Percentiles rank a stretch among this genome's conserved stretches.
Evolutionary conservation across 64 coral and sea anemone species (phyloP).

Genomic region (Platygyra sinensis): DNA sequence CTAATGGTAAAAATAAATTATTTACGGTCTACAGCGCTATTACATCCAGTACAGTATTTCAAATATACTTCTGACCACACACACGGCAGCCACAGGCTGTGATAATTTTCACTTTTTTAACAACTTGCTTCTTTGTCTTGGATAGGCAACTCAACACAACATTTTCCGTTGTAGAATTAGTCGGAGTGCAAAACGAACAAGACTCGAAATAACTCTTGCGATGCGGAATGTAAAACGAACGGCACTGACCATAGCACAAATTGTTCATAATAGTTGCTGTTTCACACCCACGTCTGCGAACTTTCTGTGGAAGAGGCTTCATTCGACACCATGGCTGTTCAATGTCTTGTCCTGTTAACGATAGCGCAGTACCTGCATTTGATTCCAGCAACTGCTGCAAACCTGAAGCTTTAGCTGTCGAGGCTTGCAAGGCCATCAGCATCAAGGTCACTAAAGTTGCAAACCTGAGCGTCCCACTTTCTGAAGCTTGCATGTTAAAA

Average conservation of each 20-base stretch:
- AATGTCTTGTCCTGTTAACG: background rate
- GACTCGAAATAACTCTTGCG: slow-evolving; percentile 27
- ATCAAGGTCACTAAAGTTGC: background rate
- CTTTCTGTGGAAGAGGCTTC: slow-evolving; percentile 20
- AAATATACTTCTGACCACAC: slow-evolving; percentile 35
- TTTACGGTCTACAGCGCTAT: no score
- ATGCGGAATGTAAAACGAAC: slow-evolving; percentile 58
- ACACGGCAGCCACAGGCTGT: slow-evolving; percentile 40
- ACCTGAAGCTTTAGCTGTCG: background rate
- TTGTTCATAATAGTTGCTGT: slow-evolving; percentile 11
- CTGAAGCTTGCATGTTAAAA: slow-evolving; percentile 9
- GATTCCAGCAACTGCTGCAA: background rate
- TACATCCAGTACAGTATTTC: background rate
- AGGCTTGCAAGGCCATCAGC: background rate
- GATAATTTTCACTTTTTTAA: slow-evolving; percentile 45
- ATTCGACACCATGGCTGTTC: slow-evolving; percentile 21
- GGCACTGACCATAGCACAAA: slow-evolving; percentile 56
- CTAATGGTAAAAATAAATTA: no score
- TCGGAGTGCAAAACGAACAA: slow-evolving; percentile 55
- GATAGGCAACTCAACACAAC: slow-evolving; percentile 38
- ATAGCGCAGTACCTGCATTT: background rate
- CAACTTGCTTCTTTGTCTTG: background rate
- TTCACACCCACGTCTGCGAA: slow-evolving; percentile 44
- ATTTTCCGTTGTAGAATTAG: slow-evolving; percentile 1
- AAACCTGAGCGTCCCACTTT: background rate